Percentiles rank a stretch among this genome's conserved stretches.
phyloP scores from a whole-genome alignment of 2,113 vertebrate genomes.

The Sardina pilchardus region DNA sequence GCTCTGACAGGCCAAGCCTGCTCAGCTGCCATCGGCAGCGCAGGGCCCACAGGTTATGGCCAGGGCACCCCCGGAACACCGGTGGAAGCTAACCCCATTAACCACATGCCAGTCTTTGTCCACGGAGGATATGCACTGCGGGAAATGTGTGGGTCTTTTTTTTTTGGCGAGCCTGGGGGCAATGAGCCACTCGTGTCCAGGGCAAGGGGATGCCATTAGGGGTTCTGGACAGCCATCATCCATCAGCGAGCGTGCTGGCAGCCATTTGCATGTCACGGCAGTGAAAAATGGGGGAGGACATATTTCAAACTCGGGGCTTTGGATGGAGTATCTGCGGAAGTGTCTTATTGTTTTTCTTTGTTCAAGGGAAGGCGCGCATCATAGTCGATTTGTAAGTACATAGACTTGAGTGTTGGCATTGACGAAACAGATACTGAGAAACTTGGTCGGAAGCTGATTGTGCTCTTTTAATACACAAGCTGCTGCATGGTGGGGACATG shows the following conservation, averaged over 20 bases:
- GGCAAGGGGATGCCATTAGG: constrained; percentile 24
- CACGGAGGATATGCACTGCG: constrained; percentile 17
- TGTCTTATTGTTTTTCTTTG: neutral
- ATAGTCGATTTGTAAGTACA: neutral
- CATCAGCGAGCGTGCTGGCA: neutral
- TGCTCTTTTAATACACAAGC: neutral
- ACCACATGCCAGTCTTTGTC: constrained; percentile 42
- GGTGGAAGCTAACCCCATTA: constrained; percentile 39
- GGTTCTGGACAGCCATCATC: neutral
- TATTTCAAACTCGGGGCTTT: neutral
- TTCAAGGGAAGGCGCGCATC: neutral
- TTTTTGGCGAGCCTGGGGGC: constrained; percentile 2
- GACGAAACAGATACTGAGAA: neutral
- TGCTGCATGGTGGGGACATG: neutral
- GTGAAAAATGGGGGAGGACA: neutral
- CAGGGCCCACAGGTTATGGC: constrained; percentile 37
- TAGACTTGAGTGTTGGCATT: neutral
- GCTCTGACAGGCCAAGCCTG: constrained; percentile 22
- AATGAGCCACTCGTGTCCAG: neutral
- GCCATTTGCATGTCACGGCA: neutral
- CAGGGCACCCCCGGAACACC: constrained; percentile 37
- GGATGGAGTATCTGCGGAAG: neutral
- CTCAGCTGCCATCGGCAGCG: constrained; percentile 30
- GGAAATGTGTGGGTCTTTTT: constrained; percentile 2
- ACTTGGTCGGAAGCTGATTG: neutral